Base-by-base conservation (phyloP, 2,888 invertebrate genomes). In the Agrochola macilenta region DNA sequence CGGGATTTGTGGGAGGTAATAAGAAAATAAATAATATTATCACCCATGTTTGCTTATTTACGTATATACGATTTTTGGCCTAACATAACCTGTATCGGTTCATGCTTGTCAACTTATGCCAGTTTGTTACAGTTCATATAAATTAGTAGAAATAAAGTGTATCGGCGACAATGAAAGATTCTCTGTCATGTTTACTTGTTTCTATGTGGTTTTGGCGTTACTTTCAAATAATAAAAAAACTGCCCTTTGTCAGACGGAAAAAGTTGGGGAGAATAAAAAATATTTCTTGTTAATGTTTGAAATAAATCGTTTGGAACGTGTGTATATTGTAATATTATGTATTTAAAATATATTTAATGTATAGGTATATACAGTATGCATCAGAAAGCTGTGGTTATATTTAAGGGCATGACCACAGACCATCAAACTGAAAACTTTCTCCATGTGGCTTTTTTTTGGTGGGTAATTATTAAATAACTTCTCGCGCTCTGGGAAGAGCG, bases 211-310 rank as follows among this genome's bases (percentile, higher is more conserved):
- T 17, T n/a, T n/a, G 17, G 35, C 61, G 5, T 63, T 63, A 17
- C 2, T 17, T 26, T 11, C 0, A 11, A 52, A 72, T 39, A 52
- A 72, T 39, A 52, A 46, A 17, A 12, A 69, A 39, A 52, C 49
- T 80, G 65, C 81, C 75, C 35, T 83, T 65, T 75, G 52, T 35
- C 5, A 66, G 39, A 75, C 39, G 30, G 14, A 23, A 58, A 57
- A 58, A 26, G 23, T 46, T 60, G 63, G 54, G 26, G 39, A 64
- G 58, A 75, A 35, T 71, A 39, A 65, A 84, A 70, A 68, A 70
- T 57, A 81, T 71, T 58, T 68, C 76, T 81, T 81, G 81, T 81
- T 82, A 83, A 81, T 76, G 58, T 71, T 75, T 75, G 57, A 39
- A 58, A 70, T 46, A 43, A 61, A 79, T 84, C 46, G 68, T 85